phyloP scores from a whole-genome alignment of 2,888 invertebrate species.

The Spodoptera littoralis region DNA sequence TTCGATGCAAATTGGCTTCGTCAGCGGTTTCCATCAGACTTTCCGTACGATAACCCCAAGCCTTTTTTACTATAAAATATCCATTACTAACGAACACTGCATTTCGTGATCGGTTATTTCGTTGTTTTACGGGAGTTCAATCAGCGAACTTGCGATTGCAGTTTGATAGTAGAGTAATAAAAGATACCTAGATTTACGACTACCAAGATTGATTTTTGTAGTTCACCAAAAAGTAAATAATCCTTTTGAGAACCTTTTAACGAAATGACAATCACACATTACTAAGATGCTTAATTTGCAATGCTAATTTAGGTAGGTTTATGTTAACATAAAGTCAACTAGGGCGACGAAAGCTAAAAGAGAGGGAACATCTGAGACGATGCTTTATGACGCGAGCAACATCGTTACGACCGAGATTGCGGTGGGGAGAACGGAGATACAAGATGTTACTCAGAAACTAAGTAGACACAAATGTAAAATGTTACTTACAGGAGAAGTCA shows the following conservation, averaged over 20 bases:
- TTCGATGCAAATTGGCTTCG: slow-evolving; percentile 47
- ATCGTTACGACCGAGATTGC: slow-evolving; percentile 63
- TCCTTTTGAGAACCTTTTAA: background rate
- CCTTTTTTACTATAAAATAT: slow-evolving; percentile 27
- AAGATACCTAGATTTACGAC: background rate
- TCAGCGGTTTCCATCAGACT: slow-evolving; percentile 39
- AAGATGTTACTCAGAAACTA: slow-evolving; percentile 51
- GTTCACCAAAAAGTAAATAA: too few species aligned
- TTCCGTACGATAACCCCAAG: slow-evolving; percentile 27
- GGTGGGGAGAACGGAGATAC: slow-evolving; percentile 47
- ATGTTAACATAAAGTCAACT: slow-evolving; percentile 40
- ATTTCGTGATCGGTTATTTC: slow-evolving; percentile 19
- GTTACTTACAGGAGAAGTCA: slow-evolving; percentile 4
- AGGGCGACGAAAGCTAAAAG: slow-evolving; percentile 30
- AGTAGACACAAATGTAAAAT: slow-evolving; percentile 12
- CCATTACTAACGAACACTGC: slow-evolving; percentile 34
- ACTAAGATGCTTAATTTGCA: slow-evolving; percentile 7
- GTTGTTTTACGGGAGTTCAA: slow-evolving; percentile 22
- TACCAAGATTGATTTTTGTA: too few species aligned
- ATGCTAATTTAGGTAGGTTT: slow-evolving; percentile 30
- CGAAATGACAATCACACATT: background rate
- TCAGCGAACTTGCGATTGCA: slow-evolving; percentile 21
- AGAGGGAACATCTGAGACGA: slow-evolving; percentile 38
- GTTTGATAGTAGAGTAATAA: slow-evolving; percentile 10
- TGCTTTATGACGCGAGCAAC: slow-evolving; percentile 54